phyloP scores from a whole-genome alignment of 2,888 invertebrate species.

The Dasysyrphus tricinctus region DNA sequence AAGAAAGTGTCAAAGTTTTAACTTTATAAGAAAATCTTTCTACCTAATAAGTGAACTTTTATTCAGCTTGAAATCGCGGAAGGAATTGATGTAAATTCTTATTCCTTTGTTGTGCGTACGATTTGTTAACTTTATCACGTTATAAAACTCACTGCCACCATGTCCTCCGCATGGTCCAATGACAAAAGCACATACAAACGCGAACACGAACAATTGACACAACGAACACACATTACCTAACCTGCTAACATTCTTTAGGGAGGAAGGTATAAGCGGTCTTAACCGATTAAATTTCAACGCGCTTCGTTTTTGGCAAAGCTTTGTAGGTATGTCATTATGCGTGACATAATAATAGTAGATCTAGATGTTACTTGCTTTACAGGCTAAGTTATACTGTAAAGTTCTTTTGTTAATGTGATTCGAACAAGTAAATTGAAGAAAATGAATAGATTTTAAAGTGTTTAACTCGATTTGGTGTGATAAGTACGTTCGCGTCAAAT shows the following conservation, averaged over 20 bases:
- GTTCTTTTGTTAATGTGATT: not conserved
- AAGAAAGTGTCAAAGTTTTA: constrained; percentile 64
- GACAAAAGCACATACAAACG: not conserved
- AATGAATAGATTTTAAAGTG: not conserved
- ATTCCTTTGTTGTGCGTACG: constrained; percentile 42
- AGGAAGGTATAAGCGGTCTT: not conserved
- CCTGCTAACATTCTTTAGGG: constrained; percentile 23
- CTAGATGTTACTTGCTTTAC: not conserved
- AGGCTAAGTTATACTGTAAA: not conserved
- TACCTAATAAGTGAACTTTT: not conserved
- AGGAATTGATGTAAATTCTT: constrained; percentile 50
- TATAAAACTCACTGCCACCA: constrained; percentile 46
- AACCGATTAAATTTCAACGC: constrained; percentile 16
- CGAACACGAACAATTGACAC: constrained; percentile 1
- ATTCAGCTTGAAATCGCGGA: constrained; percentile 2
- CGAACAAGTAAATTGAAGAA: constrained; percentile 5
- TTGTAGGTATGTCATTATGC: not conserved
- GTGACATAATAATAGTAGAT: constrained; percentile 4
- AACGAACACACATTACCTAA: constrained; percentile 17
- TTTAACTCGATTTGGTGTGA: not conserved
- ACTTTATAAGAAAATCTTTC: constrained; percentile 31
- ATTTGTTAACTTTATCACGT: constrained; percentile 61
- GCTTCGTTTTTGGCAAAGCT: not conserved
- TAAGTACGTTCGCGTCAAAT: not conserved
- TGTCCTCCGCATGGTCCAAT: not conserved